Percentiles rank a stretch among this genome's conserved stretches.
phyloP scores from a whole-genome alignment of 2,797 vertebrate species.

The Alca torda region DNA sequence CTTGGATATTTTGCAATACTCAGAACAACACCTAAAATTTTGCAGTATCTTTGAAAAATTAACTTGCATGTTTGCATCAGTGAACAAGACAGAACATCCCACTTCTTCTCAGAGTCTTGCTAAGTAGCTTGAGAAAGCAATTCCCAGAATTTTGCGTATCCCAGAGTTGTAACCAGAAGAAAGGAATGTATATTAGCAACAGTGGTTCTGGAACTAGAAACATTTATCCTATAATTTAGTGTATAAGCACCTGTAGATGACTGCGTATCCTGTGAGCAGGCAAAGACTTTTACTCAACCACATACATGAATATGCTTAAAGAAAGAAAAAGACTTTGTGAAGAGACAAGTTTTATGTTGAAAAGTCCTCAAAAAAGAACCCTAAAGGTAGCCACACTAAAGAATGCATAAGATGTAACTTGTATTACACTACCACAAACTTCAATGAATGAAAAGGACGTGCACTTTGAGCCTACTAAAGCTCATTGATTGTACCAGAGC shows the following conservation, averaged over 20 bases:
- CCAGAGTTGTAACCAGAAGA: not conserved
- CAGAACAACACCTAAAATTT: not conserved
- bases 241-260: not conserved
- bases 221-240: not conserved
- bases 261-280: accelerated
- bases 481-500: not conserved
- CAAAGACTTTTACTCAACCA: not conserved
- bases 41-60: not conserved
- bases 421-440: not conserved
- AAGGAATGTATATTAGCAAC: not conserved
- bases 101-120: not conserved
- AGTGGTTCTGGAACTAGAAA: not conserved
- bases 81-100: not conserved
- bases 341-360: not conserved
- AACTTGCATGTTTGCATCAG: not conserved
- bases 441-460: not conserved
- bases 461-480: not conserved
- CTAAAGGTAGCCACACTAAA: not conserved
- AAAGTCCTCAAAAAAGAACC: not conserved
- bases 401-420: not conserved
- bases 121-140: not conserved
- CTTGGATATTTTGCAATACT: not conserved
- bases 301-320: not conserved
- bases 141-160: not conserved
- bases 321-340: not conserved